These are phyloP conservation scores for Nothoprocta perdicaria DNA, from an alignment of 2,113 vertebrate species.

Conservation along the genomic window DNA sequence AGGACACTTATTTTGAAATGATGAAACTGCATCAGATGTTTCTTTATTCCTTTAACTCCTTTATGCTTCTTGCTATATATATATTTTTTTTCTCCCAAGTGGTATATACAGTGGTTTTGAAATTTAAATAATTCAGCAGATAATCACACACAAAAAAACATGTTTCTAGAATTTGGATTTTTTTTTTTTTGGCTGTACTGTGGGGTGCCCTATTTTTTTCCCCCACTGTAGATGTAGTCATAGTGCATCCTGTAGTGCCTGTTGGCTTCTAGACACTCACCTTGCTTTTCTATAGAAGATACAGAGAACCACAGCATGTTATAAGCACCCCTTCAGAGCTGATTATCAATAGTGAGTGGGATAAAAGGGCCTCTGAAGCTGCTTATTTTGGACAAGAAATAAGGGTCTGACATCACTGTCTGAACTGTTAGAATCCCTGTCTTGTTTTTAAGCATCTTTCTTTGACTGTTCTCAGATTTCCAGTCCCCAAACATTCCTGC, in stretches of 20 bases:
- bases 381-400: slow-evolving; percentile 40
- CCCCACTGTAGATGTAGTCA: accelerated
- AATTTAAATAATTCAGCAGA: not conserved
- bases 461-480: slow-evolving; percentile 23
- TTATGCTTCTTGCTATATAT: not conserved
- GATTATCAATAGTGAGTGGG: not conserved
- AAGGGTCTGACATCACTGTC: slow-evolving; percentile 50
- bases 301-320: not conserved
- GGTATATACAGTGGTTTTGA: not conserved
- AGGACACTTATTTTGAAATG: not conserved
- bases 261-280: not conserved
- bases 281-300: not conserved
- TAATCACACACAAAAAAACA: not conserved
- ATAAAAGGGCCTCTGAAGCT: not conserved
- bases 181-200: not conserved
- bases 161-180: not conserved
- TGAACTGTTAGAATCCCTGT: slow-evolving; percentile 41
- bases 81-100: not conserved
- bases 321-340: not conserved
- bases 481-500: slow-evolving; percentile 14
- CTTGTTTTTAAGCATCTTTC: slow-evolving; percentile 45
- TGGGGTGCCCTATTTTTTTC: accelerated
- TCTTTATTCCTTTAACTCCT: not conserved
- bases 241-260: not conserved
- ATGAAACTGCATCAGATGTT: not conserved